Conservation (phyloP, 2,113 vertebrate genomes). For the Alethe castanea region DNA sequence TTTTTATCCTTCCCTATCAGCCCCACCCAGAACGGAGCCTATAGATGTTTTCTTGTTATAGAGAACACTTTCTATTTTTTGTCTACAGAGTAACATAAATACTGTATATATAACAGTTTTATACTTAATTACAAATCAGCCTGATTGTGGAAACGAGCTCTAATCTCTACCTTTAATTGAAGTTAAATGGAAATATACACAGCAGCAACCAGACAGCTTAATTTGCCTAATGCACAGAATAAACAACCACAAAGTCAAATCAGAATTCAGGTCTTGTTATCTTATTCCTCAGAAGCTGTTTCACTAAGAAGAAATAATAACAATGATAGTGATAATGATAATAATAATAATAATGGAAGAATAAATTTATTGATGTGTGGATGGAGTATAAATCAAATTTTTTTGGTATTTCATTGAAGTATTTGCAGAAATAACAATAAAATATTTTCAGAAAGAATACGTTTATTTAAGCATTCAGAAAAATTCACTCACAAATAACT, state of each 20-base stretch:
- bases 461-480: neutral
- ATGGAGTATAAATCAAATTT: neutral
- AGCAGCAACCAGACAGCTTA: neutral
- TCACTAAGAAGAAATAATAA: neutral
- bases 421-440: neutral
- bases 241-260: neutral
- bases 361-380: neutral
- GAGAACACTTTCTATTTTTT: neutral
- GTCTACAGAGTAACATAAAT: neutral
- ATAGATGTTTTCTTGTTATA: neutral
- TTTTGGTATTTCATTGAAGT: neutral
- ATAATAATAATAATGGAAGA: neutral
- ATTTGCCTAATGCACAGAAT: constrained; percentile 44
- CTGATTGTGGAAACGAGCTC: constrained; percentile 24
- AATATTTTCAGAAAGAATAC: neutral
- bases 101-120: neutral
- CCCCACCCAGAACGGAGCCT: neutral
- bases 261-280: neutral
- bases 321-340: neutral
- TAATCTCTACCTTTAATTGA: constrained; percentile 25
- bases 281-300: neutral
- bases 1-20: neutral
- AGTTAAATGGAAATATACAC: neutral
- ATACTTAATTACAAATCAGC: constrained; percentile 1
- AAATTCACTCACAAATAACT: neutral